Evolutionary conservation across 2,888 invertebrate species (phyloP).

Genomic region (Drosophila paramelanica): DNA sequence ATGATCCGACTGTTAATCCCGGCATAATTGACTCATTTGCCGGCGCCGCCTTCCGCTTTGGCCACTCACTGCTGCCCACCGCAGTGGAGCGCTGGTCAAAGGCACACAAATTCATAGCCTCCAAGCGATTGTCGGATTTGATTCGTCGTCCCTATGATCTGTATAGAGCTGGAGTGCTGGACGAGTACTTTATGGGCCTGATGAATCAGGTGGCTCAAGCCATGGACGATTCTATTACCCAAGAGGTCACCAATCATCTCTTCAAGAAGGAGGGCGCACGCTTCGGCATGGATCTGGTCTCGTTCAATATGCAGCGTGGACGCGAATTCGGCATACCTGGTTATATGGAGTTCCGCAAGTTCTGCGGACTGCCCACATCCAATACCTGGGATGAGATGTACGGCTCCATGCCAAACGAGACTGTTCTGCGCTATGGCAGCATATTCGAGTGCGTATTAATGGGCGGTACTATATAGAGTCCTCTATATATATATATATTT

Average conservation of each 20-base stretch:
- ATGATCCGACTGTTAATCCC: conserved; percentile 93
- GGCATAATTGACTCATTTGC: conserved; percentile 95
- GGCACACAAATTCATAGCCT: conserved; percentile 97
- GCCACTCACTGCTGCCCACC: conserved; percentile 95
- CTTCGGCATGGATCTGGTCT: conserved; percentile 95
- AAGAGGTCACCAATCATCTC: conserved; percentile 95
- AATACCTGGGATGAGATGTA: conserved; percentile 91
- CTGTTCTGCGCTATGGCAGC: conserved; percentile 91
- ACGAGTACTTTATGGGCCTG: conserved; percentile 96
- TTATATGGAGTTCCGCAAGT: conserved; percentile 96
- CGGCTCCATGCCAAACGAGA: conserved; percentile 95
- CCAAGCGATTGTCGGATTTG: conserved; percentile 93
- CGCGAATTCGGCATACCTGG: conserved; percentile 96
- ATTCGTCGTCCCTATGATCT: conserved; percentile 95
- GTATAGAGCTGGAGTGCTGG: conserved; percentile 94
- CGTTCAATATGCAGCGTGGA: conserved; percentile 97
- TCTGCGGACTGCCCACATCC: conserved; percentile 93
- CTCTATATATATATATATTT: not conserved
- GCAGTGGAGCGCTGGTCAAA: conserved; percentile 97
- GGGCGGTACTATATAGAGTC: rapidly evolving
- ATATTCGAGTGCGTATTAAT: conserved; percentile 90
- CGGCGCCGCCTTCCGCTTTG: conserved; percentile 96
- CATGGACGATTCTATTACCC: conserved; percentile 97
- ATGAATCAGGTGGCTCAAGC: conserved; percentile 98
- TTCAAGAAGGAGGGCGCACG: conserved; percentile 91